Base-by-base conservation (phyloP, 2,797 vertebrate species). In the Orestias chungarensis region DNA sequence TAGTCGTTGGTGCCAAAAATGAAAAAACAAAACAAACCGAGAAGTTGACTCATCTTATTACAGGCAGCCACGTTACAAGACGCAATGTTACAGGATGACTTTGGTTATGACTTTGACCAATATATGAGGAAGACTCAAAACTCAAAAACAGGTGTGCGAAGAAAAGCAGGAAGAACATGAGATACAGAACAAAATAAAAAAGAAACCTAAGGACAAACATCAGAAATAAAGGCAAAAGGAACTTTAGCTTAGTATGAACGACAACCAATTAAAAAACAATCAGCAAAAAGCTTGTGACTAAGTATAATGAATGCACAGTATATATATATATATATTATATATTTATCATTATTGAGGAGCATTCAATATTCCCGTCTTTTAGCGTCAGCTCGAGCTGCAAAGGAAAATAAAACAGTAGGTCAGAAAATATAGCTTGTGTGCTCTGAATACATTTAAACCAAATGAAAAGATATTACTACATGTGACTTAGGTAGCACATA, bases 331-430 rank as follows among this genome's bases (percentile, higher is more conserved):
- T n/a, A n/a, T n/a, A n/a, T n/a, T n/a, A n/a, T n/a, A n/a, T n/a
- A n/a, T n/a, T n/a, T n/a, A n/a, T n/a, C n/a, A n/a, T n/a, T n/a
- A n/a, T 20, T 59, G 2, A 3, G 10, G 29, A 59, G 7, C 31
- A 18, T 6, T 59, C 31, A 59, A 7, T 35, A 8, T 1, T 64
- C 23, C 42, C 35, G 20, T 25, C 11, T 3, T 35, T 76, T 14
- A 8, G 23, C 15, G 0, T 73, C 0, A 29, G 44, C 64, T 61
- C 15, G 50, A 76, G 49, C 81, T 79, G 70, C 57, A 71, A 23
- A 67, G 25, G 3, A 66, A 40, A 8, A 20, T 31, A 64, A n/a
- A 11, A 62, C 33, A 25, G 33, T 9, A n/a, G 12, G 9, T 11
- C 25, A 69, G 25, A 67, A 55, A n/a, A 25, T 15, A 42, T 3